Conservation (phyloP, 2,888 invertebrate species). For the Melanophora roralis region DNA sequence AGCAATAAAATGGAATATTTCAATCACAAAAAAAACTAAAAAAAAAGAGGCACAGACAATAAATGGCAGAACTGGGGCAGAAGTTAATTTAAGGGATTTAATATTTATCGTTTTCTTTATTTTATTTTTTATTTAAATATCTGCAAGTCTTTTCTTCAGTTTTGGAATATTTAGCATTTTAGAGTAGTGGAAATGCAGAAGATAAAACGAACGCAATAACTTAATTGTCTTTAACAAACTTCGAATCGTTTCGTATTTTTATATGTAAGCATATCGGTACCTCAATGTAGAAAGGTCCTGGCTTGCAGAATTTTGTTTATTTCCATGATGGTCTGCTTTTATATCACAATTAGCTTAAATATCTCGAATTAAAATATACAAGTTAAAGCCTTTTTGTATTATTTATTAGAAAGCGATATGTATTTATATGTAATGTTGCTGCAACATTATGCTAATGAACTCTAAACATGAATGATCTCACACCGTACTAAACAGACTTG, state of each 20-base stretch:
- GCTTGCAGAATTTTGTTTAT: no score
- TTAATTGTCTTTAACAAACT: background rate
- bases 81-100: conserved; percentile 39
- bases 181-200: background rate
- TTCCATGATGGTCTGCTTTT: no score
- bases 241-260: background rate
- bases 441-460: conserved; percentile 54
- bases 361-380: no score
- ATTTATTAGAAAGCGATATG: no score
- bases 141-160: background rate
- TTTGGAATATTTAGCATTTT: background rate
- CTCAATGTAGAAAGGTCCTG: no score
- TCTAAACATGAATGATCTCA: conserved; percentile 54
- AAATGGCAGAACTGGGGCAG: conserved; percentile 38
- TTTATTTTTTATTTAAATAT: background rate
- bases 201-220: background rate
- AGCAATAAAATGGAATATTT: conserved; percentile 6
- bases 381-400: no score
- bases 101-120: no score
- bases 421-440: conserved; percentile 17
- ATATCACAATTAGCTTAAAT: no score
- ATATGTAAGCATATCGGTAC: background rate
- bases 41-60: background rate
- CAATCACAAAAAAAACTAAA: background rate
- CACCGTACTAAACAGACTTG: conserved; percentile 35